Evolutionary conservation across 2,113 vertebrate genomes (phyloP).

Genomic region (Sebastes schlegelii): DNA sequence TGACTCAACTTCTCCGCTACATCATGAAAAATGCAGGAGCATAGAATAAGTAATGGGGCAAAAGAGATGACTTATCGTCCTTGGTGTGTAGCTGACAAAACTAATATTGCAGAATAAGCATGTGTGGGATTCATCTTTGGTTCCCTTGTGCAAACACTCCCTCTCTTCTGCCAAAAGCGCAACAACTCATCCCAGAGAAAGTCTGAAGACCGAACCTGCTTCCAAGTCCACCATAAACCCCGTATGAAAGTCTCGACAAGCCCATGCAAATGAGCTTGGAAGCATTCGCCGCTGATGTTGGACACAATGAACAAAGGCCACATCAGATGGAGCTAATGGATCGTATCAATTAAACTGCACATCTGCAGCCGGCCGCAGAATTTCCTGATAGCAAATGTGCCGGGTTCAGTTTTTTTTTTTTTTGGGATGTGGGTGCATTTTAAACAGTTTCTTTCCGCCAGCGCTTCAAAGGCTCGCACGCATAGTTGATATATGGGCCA

Average conservation of each 20-base stretch:
- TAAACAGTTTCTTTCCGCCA: conserved; percentile 43
- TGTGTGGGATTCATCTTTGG: conserved; percentile 33
- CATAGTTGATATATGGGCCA: conserved; percentile 50
- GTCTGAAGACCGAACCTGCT: conserved; percentile 12
- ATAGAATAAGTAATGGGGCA: conserved; percentile 8
- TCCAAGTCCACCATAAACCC: conserved; percentile 13
- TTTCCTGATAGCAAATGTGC: conserved; percentile 45
- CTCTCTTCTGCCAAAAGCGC: conserved; percentile 13
- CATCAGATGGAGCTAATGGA: conserved; percentile 65
- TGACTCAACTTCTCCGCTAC: not conserved
- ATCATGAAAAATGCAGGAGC: conserved; percentile 21
- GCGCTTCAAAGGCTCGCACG: conserved; percentile 44
- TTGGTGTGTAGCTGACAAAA: conserved; percentile 3
- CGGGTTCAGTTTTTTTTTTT: conserved; percentile 42
- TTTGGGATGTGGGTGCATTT: conserved; percentile 27
- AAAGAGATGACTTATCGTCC: conserved; percentile 18
- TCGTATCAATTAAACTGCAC: conserved; percentile 59
- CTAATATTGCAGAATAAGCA: conserved; percentile 26
- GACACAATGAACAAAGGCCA: conserved; percentile 55
- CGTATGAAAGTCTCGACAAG: conserved; percentile 34
- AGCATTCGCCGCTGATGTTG: conserved; percentile 70
- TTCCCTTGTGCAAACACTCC: conserved; percentile 28
- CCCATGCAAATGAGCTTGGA: conserved; percentile 65
- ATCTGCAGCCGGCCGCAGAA: conserved; percentile 50
- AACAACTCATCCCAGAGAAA: conserved; percentile 32